A percentile compares a stretch with the other conserved stretches of the same genome.
Evolutionary conservation across 2,888 invertebrate genomes (phyloP).

Genomic region (Conistra vaccinii): DNA sequence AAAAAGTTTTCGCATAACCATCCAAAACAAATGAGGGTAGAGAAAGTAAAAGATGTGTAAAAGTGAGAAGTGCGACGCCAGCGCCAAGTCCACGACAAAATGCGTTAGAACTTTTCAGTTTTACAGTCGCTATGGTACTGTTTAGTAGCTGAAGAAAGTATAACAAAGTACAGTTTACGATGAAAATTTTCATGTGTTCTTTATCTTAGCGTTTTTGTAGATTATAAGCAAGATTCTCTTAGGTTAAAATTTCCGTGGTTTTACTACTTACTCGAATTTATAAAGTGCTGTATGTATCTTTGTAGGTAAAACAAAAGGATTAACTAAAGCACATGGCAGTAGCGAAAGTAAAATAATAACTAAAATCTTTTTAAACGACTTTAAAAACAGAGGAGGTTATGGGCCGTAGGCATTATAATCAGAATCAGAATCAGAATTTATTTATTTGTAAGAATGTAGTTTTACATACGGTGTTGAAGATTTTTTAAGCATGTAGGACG

Average conservation of each 20-base stretch:
- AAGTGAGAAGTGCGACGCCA: conserved; percentile 35
- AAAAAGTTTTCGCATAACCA: conserved; percentile 58
- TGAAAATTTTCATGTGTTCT: conserved; percentile 35
- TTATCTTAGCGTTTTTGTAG: conserved; percentile 6
- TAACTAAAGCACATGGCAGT: no score
- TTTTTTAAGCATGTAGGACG: no score
- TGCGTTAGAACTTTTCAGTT: conserved; percentile 29
- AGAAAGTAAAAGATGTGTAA: conserved; percentile 45
- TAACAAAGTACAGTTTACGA: conserved; percentile 27
- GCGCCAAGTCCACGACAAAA: conserved; percentile 35
- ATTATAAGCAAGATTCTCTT: conserved; percentile 4
- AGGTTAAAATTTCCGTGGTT: not conserved
- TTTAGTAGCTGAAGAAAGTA: conserved; percentile 46
- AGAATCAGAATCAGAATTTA: no score
- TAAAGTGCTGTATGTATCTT: not conserved
- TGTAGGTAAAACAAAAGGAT: not conserved
- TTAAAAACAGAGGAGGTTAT: no score
- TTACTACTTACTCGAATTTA: not conserved
- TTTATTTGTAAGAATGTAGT: no score
- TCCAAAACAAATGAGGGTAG: conserved; percentile 47
- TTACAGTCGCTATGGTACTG: conserved; percentile 28
- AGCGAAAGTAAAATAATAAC: no score
- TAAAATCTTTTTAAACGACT: no score
- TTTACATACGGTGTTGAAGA: no score
- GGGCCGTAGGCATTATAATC: no score